Base-by-base conservation (phyloP, 2,113 vertebrate species). In the Fregata magnificens region DNA sequence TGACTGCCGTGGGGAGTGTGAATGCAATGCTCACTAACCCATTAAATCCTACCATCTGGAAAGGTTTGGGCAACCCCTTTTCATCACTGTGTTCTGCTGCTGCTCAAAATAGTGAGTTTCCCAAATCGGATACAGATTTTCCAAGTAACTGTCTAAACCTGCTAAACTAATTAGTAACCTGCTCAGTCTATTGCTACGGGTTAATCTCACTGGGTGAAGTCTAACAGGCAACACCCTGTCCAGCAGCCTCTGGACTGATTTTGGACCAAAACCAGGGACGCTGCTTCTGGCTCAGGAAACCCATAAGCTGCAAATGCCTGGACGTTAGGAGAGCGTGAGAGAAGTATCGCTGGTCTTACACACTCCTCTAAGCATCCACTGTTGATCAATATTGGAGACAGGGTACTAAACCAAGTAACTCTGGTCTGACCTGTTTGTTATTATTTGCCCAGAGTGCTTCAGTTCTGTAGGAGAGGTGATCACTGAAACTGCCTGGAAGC, bases 1-100 rank as follows among this genome's bases (percentile, higher is more conserved):
- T 56, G 86, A 9, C 44, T 24, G 63, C 73, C 11, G 22, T 0
- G n/a, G 74, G 74, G 36, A 59, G 22, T 1, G 14, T 9, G 66
- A 66, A 3, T 7, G 26, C 22, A 52, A 1, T 0, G 0, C 61
- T 78, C 45, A 0, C 36, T 29, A 5, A 45, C 6, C 44, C 69
- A 1, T 38, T 21, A 36, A 19, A 74, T 40, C 65, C 80, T 11
- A 2, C 50, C 29, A 11, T 8, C 63, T 53, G 66, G 15, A 61
- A 62, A 21, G 82, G n/a, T 55, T 26, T 18, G 38, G 74, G 71
- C 58, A 36, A 1, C 34, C 16, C 3, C 53, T 72, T 76, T 3
- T 40, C 44, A 9, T 36, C 47, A 0, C 17, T 34, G n/a, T 31
- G 22, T 40, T 20, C 67, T 36, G 70, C 88, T 82, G 67, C 88